phyloP scores from a whole-genome alignment of 2,113 vertebrate genomes.

The Ovis aries region ARS-UI_Ramb_v3.0 NC_056064.1:59070001-59070500 shows the following conservation, averaged over 20 bases:
- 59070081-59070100: conserved; percentile 78
- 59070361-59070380: neutral
- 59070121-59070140: conserved; percentile 66
- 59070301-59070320: neutral
- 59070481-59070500: neutral
- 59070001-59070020: conserved; percentile 77
- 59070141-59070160: conserved; percentile 73
- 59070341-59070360: neutral
- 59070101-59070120: conserved; percentile 62
- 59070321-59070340: neutral
- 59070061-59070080: conserved; percentile 73
- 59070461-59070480: neutral
- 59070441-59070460: neutral
- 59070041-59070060: conserved; percentile 74
- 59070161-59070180: conserved; percentile 52
- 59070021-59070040: conserved; percentile 80
- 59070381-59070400: neutral
- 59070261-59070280: neutral
- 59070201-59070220: conserved; percentile 50
- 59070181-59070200: conserved; percentile 61
- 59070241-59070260: neutral
- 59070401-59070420: neutral
- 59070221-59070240: neutral
- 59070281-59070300: neutral
- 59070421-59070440: neutral